Base-by-base conservation (phyloP, 2,888 invertebrate genomes). In the Gastrophysa polygoni region DNA sequence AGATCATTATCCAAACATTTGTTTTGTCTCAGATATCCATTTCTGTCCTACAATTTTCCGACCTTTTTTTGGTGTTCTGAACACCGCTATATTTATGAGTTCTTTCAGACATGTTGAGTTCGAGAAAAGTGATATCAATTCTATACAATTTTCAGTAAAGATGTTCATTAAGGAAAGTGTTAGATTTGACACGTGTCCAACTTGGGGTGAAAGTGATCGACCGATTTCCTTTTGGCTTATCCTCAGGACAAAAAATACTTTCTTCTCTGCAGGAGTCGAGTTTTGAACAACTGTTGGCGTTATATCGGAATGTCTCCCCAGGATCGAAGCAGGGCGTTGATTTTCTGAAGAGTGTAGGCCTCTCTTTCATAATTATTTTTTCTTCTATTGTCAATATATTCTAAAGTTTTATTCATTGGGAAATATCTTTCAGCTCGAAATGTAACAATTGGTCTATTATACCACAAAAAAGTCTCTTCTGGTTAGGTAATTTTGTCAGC, bases 221-320 rank as follows among this genome's bases (percentile, higher is more conserved):
- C 51, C 6, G 44, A 43, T 28, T 58, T 47, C 20, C n/a, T 64
- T 28, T 20, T 54, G 17, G 49, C 24, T 28, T 17, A 64, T 17
- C 61, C 61, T 62, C n/a, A 61, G 75, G 64, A 75, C 62, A 70
- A 81, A 80, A n/a, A n/a, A n/a, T n/a, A n/a, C n/a, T n/a, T n/a
- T n/a, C n/a, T n/a, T n/a, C n/a, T n/a, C n/a, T n/a, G n/a, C n/a
- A n/a, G n/a, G n/a, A n/a, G n/a, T n/a, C n/a, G n/a, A n/a, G n/a
- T n/a, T n/a, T n/a, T n/a, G n/a, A n/a, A n/a, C n/a, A n/a, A n/a
- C n/a, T n/a, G n/a, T n/a, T n/a, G n/a, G n/a, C n/a, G n/a, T n/a
- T n/a, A n/a, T n/a, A n/a, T n/a, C n/a, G n/a, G n/a, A n/a, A n/a
- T n/a, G n/a, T n/a, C n/a, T n/a, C n/a, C n/a, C n/a, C n/a, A n/a